Base-by-base conservation (phyloP, 1,140 invertebrate genomes). In the Colletes gigas region DNA sequence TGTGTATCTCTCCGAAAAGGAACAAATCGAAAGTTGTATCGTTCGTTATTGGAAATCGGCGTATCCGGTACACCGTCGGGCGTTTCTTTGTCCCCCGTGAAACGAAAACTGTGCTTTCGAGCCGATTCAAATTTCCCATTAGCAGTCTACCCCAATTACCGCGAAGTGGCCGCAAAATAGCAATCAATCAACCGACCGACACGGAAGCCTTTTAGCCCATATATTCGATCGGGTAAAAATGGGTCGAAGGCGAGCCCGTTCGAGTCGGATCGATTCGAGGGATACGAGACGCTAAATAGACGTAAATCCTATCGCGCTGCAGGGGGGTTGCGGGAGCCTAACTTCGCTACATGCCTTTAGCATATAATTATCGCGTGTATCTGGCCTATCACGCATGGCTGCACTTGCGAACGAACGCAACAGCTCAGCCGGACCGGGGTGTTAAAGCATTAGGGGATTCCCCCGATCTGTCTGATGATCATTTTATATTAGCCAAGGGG, bases 401-500 rank as follows among this genome's bases (percentile, higher is more conserved):
- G 67, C 83, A 72, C 74, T 86, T 86, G 74, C 67, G 83, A 85
- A 76, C 83, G 79, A 73, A 85, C 75, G 82, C 82, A 77, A 73
- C 74, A 83, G 86, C 83, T 84, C 85, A 65, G 72, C 81, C 79
- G 81, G 67, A 82, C 81, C 76, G 75, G 66, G 85, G 88, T 85
- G 85, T 86, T 87, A 85, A 82, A 86, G 85, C 87, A 86, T 89
- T 87, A 84, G 85, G 88, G 88, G 87, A 88, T 88, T 89, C 83
- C 85, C 86, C 75, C 87, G 85, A 87, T 89, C 86, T 86, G 87
- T 84, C 88, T 87, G 88, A 89, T 88, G 88, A 89, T 89, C 88
- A 88, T 88, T 89, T 89, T 88, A 89, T 89, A 89, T 89, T 89
- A 89, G 87, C 87, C 87, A 73, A 88, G 87, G 88, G 88, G 84